Evolutionary conservation across 1,140 invertebrate genomes (phyloP), one percentile per base, ranked within the genome.

Genomic region (Musca vetustissima): DNA sequence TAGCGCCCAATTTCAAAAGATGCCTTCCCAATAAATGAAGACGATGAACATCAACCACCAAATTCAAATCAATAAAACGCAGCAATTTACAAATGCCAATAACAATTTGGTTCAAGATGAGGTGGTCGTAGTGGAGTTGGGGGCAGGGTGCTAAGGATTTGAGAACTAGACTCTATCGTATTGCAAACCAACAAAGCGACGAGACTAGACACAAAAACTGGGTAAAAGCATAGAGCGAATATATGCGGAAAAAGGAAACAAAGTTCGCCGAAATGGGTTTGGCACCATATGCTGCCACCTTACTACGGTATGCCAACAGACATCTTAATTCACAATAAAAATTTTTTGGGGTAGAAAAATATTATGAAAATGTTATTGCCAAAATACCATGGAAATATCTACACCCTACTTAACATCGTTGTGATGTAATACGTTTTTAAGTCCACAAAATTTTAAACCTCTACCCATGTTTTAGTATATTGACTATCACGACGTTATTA

Each of bases 1-100:
- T 61, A 61, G 57, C 57, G 57, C 57, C 57, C 57, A 36, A 61
- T 61, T 61, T 61, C 17, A 52, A 52, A 13, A 59, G 28, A 32
- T 32, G 28, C 4, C 1, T 19, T 43, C 4, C 36, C 36, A 43
- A 43, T 43, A 43, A 43, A 7, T 43, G 36, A 43, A 43, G 36
- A 11, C 36, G 11, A 43, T 43, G 11, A 43, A 43, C 36, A 43
- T 43, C 36, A 43, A 43, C 36, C 36, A 43, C 36, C 36, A 43
- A 43, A 61, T 61, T 21, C 55, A 32, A 61, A 61, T 61, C 57
- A 61, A 61, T 61, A 61, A 61, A 61, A 61, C 17, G 57, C 57
- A 61, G 57, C 57, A 28, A 52, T 61, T 61, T 61, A 6, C 28
- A 61, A 4, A 61, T 61, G 57, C 57, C 57, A 61, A 43, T 61